Base-by-base conservation (phyloP, 2,797 vertebrate genomes). In the Ctenochaetus hawaiiensis region DNA sequence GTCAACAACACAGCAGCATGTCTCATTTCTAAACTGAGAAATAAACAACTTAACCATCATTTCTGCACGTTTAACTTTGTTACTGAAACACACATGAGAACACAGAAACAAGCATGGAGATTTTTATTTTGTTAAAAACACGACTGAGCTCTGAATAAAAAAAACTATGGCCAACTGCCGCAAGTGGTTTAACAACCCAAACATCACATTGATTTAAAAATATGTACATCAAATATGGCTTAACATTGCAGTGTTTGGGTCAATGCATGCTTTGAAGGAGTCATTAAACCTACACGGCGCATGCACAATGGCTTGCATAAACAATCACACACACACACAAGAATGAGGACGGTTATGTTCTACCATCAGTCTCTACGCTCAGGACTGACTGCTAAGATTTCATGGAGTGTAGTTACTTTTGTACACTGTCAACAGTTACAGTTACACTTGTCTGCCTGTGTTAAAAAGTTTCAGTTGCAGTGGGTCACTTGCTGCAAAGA, bases 41-140 rank as follows among this genome's bases (percentile, higher is more conserved):
- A 18, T 34, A 34, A 34, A 34, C 6, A 1, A 34, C 30, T 34
- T 44, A 44, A 39, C 34, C 16, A 13, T 9, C 2, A 9, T 47
- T 20, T 37, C 5, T 23, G 5, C 10, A 6, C 8, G 44, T 14
- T 13, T 4, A 3, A 43, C 9, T 54, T 62, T 16, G 6, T 45
- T 18, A n/a, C 6, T 39, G 20, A 34, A 70, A 72, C n/a, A 23
- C 34, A 79, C 53, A 61, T 34, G 5, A 67, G 71, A 75, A 77
- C 12, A 20, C 11, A 71, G 56, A 60, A 82, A 86, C 53, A 84
- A 67, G 64, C 63, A 57, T 17, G 2, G 41, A 71, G 22, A 57
- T 54, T 62, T 89, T 90, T 90, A 92, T 94, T 92, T 90, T 85
- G 64, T 88, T 84, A 87, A 93, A 93, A 94, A 93, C 47, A 88